Conservation (phyloP, 1,140 invertebrate species). For the Papilio polyxenes region DNA sequence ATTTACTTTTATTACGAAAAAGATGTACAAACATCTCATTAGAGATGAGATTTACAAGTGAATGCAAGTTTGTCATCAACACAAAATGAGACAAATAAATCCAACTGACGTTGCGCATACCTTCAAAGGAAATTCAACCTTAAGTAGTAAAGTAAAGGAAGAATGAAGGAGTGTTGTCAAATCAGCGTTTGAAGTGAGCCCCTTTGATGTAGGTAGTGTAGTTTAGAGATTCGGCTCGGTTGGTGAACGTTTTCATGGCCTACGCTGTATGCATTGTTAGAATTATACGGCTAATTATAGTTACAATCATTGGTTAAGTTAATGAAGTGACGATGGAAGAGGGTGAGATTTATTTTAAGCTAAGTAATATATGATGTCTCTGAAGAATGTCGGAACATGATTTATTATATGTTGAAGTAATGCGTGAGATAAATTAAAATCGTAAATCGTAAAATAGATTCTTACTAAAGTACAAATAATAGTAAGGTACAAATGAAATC, state of each 20-base stretch:
- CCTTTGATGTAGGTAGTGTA: conserved; percentile 72
- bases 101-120: conserved; percentile 8
- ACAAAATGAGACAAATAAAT: conserved; percentile 62
- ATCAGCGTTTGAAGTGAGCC: conserved; percentile 64
- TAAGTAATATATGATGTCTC: background rate
- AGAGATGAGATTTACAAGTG: conserved; percentile 54
- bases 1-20: conserved; percentile 33
- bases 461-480: too few relatives aligned
- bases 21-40: conserved; percentile 47
- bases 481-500: too few relatives aligned
- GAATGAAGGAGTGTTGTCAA: conserved; percentile 50
- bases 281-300: conserved; percentile 65
- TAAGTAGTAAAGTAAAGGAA: conserved; percentile 41
- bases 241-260: conserved; percentile 50
- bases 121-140: conserved; percentile 44
- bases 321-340: conserved; percentile 57
- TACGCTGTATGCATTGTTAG: conserved; percentile 46
- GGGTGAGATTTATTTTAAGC: conserved; percentile 32
- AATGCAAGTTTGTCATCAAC: conserved; percentile 62
- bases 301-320: conserved; percentile 49
- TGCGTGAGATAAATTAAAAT: background rate
- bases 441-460: too few relatives aligned
- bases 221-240: conserved; percentile 66
- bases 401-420: background rate
- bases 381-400: background rate